Percentiles rank a stretch among this genome's conserved stretches.
Conservation (phyloP, 2,797 vertebrate species). For the Petrocephalus sullivani region DNA sequence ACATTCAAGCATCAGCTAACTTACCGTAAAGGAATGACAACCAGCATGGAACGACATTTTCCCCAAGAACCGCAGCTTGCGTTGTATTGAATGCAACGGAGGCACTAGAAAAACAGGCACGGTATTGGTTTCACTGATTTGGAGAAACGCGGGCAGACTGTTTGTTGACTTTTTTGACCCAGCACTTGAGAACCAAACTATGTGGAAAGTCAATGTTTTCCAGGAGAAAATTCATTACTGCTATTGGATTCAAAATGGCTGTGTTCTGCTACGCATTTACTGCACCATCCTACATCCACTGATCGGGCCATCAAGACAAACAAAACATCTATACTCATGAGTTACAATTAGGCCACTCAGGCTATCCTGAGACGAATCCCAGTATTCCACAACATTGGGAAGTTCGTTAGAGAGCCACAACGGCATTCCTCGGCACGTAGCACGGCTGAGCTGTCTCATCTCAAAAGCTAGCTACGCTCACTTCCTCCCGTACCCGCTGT, state of each 20-base stretch:
- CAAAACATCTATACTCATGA: background rate
- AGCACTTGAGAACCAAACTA: background rate
- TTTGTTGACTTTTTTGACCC: conserved; percentile 10
- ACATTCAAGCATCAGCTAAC: conserved; percentile 52
- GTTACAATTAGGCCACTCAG: background rate
- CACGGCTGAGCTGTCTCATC: background rate
- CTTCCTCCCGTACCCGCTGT: background rate
- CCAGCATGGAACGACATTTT: background rate
- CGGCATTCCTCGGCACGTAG: background rate
- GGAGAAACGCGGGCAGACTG: background rate
- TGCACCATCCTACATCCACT: background rate
- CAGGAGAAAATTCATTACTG: background rate
- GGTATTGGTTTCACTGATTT: background rate
- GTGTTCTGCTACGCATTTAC: background rate
- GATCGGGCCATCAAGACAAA: background rate
- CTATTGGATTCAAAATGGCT: background rate
- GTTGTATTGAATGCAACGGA: background rate
- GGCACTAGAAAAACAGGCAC: background rate
- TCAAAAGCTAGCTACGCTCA: background rate
- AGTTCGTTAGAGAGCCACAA: background rate
- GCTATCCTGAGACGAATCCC: background rate
- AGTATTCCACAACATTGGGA: background rate
- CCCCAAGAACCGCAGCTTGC: background rate
- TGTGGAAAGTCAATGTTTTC: background rate
- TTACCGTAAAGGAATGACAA: conserved; percentile 13